Conservation (phyloP, 2,888 invertebrate species). For the Choreutis nemorana region DNA sequence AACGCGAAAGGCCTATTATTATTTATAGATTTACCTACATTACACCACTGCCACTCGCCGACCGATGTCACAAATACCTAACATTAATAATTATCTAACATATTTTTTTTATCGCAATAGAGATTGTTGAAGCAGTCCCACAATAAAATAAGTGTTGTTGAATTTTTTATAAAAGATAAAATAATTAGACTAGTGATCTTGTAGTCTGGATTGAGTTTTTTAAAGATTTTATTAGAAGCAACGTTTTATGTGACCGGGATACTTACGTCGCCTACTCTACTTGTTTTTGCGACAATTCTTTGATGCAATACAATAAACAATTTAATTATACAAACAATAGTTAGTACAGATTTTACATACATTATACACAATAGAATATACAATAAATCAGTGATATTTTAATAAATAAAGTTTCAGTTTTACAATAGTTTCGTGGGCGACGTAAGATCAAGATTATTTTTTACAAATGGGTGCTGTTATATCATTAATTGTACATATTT, state of each 20-base stretch:
- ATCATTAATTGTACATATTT: constrained; percentile 63
- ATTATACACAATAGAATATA: constrained; percentile 42
- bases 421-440: constrained; percentile 41
- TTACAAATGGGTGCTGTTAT: constrained; percentile 59
- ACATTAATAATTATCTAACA: constrained; percentile 5
- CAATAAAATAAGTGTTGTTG: constrained; percentile 63
- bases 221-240: constrained; percentile 57
- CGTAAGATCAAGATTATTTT: constrained; percentile 36
- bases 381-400: constrained; percentile 48
- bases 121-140: constrained; percentile 61
- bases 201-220: constrained; percentile 65
- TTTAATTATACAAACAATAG: constrained; percentile 34
- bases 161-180: constrained; percentile 63
- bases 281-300: constrained; percentile 57
- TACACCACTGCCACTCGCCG: constrained; percentile 58
- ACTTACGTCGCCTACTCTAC: constrained; percentile 41
- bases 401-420: constrained; percentile 32
- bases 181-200: constrained; percentile 64
- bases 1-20: constrained; percentile 54
- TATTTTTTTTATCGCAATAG: constrained; percentile 56
- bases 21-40: constrained; percentile 26
- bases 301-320: constrained; percentile 36
- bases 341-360: constrained; percentile 5
- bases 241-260: constrained; percentile 24
- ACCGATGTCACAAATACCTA: constrained; percentile 47